Base-by-base conservation (phyloP, 2,797 vertebrate species). In the Clarias laeviceps region DNA sequence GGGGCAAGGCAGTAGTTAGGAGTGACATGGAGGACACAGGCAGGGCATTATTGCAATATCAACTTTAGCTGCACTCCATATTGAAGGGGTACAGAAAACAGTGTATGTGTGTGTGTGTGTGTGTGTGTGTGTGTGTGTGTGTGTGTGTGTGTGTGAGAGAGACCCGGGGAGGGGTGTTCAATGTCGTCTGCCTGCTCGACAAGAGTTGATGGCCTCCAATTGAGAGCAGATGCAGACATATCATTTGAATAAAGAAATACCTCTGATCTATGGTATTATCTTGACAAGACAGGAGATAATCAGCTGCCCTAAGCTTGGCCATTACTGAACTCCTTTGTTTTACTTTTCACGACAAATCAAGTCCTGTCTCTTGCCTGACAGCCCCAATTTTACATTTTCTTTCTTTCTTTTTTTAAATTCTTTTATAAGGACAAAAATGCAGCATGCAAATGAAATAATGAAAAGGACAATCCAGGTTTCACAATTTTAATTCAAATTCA, bases 21-120 rank as follows among this genome's bases (percentile, higher is more conserved):
- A 89, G 87, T 92, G 92, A 94, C 93, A 91, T 91, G 89, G 92
- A 91, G 90, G 92, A 89, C 91, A 89, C 81, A 90, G 92, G 94
- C 92, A 92, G 88, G 85, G 90, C 86, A 86, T 81, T 89, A 92
- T 90, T 17, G 84, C 81, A 88, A 91, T 90, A 93, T 94, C 91
- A 93, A 90, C 89, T 93, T 93, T 89, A 91, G 88, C 88, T 90
- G 88, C 88, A 85, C 83, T 82, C 80, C 40, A 76, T 84, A 34
- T 66, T 86, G 45, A 72, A 65, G 66, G 85, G 80, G 40, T 83
- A 84, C 88, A 81, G 87, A 91, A 92, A 79, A 83, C 73, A 70
- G 74, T 22, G n/a, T 20, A 74, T 82, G 64, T 82, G 82, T 81
- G 88, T 18, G 34, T 12, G 77, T 80, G 85, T 22, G 34, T 17